Percentiles rank a stretch among this genome's conserved stretches.
phyloP scores from a whole-genome alignment of 2,797 vertebrate genomes.

The Toxotes lorentzi region DNA sequence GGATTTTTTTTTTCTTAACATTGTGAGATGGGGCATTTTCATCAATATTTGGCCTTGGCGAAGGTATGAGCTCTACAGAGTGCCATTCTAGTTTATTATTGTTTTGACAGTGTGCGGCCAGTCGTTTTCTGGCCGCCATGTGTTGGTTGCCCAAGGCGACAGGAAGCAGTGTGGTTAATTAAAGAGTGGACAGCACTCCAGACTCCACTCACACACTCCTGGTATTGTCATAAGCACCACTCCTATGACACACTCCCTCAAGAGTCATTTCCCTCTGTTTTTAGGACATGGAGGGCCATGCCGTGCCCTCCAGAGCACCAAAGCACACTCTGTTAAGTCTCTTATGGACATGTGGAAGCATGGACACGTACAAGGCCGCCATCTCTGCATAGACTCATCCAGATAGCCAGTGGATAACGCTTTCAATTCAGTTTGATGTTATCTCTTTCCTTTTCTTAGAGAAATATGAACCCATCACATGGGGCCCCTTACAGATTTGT shows the following conservation, averaged over 20 bases:
- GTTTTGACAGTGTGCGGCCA: constrained; percentile 43
- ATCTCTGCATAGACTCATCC: constrained; percentile 68
- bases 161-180: constrained; percentile 75
- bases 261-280: constrained; percentile 79
- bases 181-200: constrained; percentile 80
- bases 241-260: constrained; percentile 73
- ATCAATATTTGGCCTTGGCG: too few species aligned
- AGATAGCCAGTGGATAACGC: constrained; percentile 76
- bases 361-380: constrained; percentile 20
- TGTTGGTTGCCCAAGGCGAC: constrained; percentile 66
- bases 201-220: constrained; percentile 73
- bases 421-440: constrained; percentile 79
- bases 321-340: constrained; percentile 45
- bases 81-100: constrained; percentile 10
- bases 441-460: constrained; percentile 77
- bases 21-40: too few species aligned
- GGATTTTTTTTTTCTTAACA: too few species aligned
- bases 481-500: constrained; percentile 78
- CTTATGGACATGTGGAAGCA: constrained; percentile 37
- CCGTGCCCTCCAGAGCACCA: constrained; percentile 36
- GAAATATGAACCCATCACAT: constrained; percentile 82
- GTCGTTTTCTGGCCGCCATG: constrained; percentile 48
- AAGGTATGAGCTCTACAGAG: too few species aligned
- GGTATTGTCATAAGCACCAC: constrained; percentile 79
- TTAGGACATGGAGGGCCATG: constrained; percentile 57